These are phyloP conservation scores for Sorex fumeus DNA, from an alignment of 2,113 vertebrate genomes.

Conservation along the genomic window DNA sequence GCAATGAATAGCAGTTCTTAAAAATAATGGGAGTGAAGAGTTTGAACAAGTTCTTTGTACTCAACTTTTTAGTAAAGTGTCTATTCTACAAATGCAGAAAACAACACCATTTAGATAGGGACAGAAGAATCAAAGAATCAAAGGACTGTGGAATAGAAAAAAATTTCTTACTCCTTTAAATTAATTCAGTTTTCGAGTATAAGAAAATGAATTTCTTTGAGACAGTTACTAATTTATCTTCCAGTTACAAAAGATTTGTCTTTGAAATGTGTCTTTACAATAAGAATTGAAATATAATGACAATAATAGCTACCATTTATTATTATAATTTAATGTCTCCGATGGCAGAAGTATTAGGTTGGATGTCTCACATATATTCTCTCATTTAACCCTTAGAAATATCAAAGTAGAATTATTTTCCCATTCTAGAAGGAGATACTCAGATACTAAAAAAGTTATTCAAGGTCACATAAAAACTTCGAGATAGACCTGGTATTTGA, in stretches of 20 bases:
- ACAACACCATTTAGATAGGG: conserved; percentile 29
- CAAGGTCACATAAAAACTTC: conserved; percentile 35
- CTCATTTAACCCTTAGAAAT: conserved; percentile 58
- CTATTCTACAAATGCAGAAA: conserved; percentile 56
- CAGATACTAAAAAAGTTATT: conserved; percentile 30
- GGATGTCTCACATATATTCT: conserved; percentile 25
- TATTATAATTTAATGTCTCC: conserved; percentile 73
- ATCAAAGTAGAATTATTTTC: conserved; percentile 43
- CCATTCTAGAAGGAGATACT: neutral
- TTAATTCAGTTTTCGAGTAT: conserved; percentile 63
- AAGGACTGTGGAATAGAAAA: conserved; percentile 61
- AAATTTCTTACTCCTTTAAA: conserved; percentile 64
- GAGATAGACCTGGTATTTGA: conserved; percentile 40
- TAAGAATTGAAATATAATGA: conserved; percentile 74
- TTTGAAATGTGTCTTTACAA: conserved; percentile 75
- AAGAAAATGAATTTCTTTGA: conserved; percentile 76
- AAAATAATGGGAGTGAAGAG: conserved; percentile 46
- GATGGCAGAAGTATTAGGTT: conserved; percentile 22
- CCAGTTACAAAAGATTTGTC: conserved; percentile 72
- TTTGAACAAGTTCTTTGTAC: conserved; percentile 32
- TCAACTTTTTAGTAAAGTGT: conserved; percentile 42
- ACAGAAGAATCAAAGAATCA: conserved; percentile 17
- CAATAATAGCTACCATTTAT: conserved; percentile 72
- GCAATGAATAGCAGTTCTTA: conserved; percentile 57
- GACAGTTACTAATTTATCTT: conserved; percentile 75